Evolutionary conservation across 2,797 vertebrate genomes (phyloP).

Genomic region (Thripadectes ignobilis): DNA sequence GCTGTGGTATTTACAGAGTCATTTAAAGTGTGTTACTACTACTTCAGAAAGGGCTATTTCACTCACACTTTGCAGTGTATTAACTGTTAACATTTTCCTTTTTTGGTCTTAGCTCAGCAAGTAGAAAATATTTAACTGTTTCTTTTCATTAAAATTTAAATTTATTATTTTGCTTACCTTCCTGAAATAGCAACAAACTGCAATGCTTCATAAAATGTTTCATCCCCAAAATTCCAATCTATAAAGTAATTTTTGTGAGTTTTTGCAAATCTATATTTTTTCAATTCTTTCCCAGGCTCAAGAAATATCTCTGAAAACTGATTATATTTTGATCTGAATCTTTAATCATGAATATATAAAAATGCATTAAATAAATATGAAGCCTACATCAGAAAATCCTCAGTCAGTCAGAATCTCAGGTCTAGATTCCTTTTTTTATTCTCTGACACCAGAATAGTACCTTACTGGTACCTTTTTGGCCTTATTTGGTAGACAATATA

Average conservation of each 20-base stretch:
- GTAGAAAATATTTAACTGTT: conserved; percentile 11
- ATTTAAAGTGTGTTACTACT: not conserved
- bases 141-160: conserved; percentile 30
- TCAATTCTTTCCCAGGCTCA: not conserved
- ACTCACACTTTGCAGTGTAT: not conserved
- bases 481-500: not conserved
- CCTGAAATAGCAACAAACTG: not conserved
- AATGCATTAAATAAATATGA: not conserved
- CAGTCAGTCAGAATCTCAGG: not conserved
- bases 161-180: not conserved
- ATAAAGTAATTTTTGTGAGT: not conserved
- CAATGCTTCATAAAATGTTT: not conserved
- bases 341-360: not conserved
- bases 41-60: not conserved
- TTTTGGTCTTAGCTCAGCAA: not conserved
- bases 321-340: not conserved
- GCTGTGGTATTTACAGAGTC: not conserved
- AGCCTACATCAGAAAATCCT: not conserved
- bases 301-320: not conserved
- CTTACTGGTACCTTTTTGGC: not conserved
- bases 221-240: not conserved
- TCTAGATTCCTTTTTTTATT: not conserved
- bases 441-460: not conserved
- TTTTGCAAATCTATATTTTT: not conserved
- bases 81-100: not conserved